phyloP scores from a whole-genome alignment of 2,797 vertebrate genomes.

The Helicolenus hilgendorfi region DNA sequence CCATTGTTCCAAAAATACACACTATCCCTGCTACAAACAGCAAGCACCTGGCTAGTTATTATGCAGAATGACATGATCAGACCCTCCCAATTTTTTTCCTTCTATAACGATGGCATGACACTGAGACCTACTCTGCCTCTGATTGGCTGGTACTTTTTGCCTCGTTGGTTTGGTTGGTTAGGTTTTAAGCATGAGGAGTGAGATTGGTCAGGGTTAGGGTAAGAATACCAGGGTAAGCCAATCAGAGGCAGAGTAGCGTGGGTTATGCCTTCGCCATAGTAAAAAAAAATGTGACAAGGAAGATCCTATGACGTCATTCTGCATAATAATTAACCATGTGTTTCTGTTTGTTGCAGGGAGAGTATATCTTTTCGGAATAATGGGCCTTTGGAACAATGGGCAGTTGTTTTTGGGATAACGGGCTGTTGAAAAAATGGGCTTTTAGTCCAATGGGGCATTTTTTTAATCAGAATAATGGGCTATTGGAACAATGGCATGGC shows the following conservation, averaged over 20 bases:
- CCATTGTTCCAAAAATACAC: background rate
- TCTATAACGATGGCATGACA: background rate
- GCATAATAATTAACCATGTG: too few species aligned
- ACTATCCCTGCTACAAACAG: background rate
- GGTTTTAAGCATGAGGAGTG: background rate
- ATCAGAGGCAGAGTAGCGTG: rapidly evolving
- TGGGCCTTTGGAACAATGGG: too few species aligned
- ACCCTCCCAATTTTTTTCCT: background rate
- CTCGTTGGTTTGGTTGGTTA: background rate
- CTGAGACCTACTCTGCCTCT: background rate
- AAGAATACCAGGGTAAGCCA: background rate
- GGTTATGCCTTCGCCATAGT: rapidly evolving
- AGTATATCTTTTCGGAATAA: too few species aligned
- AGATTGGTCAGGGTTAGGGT: background rate
- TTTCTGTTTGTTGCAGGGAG: too few species aligned
- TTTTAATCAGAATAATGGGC: too few species aligned
- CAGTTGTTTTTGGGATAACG: too few species aligned
- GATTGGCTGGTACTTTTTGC: background rate
- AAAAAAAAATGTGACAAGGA: too few species aligned
- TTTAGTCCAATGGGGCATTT: too few species aligned
- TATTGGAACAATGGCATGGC: too few species aligned
- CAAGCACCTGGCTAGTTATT: background rate
- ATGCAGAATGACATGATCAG: background rate
- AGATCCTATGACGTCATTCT: too few species aligned
- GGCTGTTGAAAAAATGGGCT: too few species aligned